phyloP scores from a whole-genome alignment of 2,113 vertebrate species.

The Pseudonaja textilis region DNA sequence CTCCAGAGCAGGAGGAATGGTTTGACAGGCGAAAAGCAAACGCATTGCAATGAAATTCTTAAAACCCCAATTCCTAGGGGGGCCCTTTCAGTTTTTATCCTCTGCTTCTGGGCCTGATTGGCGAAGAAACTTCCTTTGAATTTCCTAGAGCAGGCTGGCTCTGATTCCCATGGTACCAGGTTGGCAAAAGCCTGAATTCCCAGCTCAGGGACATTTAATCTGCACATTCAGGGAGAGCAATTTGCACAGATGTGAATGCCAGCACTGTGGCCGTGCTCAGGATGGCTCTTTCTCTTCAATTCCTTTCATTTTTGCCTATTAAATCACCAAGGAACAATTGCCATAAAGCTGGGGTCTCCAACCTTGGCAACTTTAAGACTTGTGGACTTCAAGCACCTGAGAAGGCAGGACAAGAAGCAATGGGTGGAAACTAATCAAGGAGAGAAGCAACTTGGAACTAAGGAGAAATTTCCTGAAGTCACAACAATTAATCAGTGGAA shows the following conservation, averaged over 20 bases:
- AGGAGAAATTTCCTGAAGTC: no score
- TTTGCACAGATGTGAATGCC: neutral
- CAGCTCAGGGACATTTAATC: neutral
- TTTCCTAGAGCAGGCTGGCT: neutral
- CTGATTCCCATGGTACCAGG: neutral
- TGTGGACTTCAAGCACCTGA: no score
- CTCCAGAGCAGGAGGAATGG: neutral
- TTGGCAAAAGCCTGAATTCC: neutral
- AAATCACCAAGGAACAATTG: neutral
- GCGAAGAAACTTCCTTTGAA: neutral
- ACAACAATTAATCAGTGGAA: no score
- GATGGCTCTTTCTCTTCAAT: neutral
- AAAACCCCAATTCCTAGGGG: neutral
- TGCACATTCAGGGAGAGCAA: neutral
- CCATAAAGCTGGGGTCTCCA: no score
- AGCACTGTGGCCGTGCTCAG: neutral
- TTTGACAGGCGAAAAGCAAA: conserved; percentile 15
- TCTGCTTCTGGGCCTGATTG: neutral
- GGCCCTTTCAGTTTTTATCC: neutral
- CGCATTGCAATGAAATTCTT: neutral
- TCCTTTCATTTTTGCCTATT: neutral
- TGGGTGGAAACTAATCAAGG: no score
- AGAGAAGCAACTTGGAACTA: no score
- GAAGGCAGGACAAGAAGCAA: no score
- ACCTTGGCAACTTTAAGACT: no score